Conservation (phyloP, 2,797 vertebrate species). For the Anabacerthia variegaticeps region DNA sequence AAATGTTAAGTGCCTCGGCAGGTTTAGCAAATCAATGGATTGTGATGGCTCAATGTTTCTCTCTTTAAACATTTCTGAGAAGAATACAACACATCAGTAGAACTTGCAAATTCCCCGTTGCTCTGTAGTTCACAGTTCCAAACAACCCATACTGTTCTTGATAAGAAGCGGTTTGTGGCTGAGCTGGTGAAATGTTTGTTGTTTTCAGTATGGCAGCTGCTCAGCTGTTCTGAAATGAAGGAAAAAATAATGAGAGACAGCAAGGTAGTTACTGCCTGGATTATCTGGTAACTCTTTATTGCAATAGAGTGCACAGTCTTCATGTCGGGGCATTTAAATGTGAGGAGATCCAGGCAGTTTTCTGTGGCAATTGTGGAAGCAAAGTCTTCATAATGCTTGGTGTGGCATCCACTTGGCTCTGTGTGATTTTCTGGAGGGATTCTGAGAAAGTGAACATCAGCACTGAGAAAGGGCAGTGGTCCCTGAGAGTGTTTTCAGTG, state of each 20-base stretch:
- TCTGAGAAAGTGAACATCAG: neutral
- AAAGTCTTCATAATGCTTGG: neutral
- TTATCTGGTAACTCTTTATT: neutral
- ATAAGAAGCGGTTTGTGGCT: neutral
- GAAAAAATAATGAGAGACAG: neutral
- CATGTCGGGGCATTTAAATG: neutral
- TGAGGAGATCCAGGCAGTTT: neutral
- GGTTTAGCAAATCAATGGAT: constrained; percentile 50
- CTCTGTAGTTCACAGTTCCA: neutral
- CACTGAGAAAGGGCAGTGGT: neutral
- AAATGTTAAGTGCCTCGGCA: constrained; percentile 47
- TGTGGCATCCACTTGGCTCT: neutral
- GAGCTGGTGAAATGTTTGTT: neutral
- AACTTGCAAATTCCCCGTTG: constrained; percentile 20
- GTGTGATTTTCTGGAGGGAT: neutral
- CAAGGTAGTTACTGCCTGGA: neutral
- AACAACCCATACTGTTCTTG: neutral
- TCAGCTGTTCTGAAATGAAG: neutral
- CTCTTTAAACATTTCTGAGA: neutral
- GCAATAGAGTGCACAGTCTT: neutral
- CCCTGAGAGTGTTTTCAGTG: neutral
- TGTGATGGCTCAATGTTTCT: constrained; percentile 50
- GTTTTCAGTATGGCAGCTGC: neutral
- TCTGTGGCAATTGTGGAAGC: neutral
- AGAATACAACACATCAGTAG: neutral